Conservation (phyloP, 2,888 invertebrate species). For the Drosophila borealis region DNA sequence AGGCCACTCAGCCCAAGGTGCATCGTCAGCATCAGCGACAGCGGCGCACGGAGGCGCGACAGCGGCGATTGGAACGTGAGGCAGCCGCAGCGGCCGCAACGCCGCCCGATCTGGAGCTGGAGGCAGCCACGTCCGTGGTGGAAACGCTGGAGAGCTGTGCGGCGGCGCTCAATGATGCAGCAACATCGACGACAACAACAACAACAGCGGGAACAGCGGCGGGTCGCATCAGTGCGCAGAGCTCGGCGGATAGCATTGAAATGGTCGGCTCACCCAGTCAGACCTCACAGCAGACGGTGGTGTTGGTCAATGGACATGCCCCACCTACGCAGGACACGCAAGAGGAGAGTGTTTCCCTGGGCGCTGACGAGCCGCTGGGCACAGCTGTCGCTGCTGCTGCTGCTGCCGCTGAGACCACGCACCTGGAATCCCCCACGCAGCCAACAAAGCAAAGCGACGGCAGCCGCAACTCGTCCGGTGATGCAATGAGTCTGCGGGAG, state of each 20-base stretch:
- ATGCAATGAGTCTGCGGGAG: slow-evolving; percentile 83
- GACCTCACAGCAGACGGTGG: slow-evolving; percentile 80
- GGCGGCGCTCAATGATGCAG: slow-evolving; percentile 54
- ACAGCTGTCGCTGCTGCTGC: background rate
- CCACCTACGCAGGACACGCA: slow-evolving; percentile 57
- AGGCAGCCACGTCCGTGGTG: slow-evolving; percentile 42
- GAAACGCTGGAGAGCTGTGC: slow-evolving; percentile 56
- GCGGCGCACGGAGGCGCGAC: slow-evolving; percentile 81
- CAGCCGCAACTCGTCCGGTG: slow-evolving; percentile 82
- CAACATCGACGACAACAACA: slow-evolving; percentile 40
- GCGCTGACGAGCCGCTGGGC: slow-evolving; percentile 42
- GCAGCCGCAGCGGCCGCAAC: slow-evolving; percentile 66
- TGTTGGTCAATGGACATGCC: slow-evolving; percentile 82
- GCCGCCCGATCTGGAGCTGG: slow-evolving; percentile 51
- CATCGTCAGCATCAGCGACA: slow-evolving; percentile 84
- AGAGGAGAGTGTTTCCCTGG: slow-evolving; percentile 53
- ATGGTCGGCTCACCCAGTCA: slow-evolving; percentile 72
- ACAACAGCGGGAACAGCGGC: slow-evolving; percentile 28
- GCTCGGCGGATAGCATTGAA: slow-evolving; percentile 73
- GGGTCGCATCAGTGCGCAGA: slow-evolving; percentile 74
- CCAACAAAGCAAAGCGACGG: slow-evolving; percentile 71
- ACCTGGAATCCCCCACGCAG: slow-evolving; percentile 68
- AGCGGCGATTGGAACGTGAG: slow-evolving; percentile 80
- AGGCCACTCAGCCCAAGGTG: slow-evolving; percentile 84
- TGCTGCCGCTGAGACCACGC: slow-evolving; percentile 31